A percentile compares a stretch with the other conserved stretches of the same genome.
Evolutionary conservation across 2,113 vertebrate species (phyloP).

Genomic region (Chiloscyllium plagiosum): DNA sequence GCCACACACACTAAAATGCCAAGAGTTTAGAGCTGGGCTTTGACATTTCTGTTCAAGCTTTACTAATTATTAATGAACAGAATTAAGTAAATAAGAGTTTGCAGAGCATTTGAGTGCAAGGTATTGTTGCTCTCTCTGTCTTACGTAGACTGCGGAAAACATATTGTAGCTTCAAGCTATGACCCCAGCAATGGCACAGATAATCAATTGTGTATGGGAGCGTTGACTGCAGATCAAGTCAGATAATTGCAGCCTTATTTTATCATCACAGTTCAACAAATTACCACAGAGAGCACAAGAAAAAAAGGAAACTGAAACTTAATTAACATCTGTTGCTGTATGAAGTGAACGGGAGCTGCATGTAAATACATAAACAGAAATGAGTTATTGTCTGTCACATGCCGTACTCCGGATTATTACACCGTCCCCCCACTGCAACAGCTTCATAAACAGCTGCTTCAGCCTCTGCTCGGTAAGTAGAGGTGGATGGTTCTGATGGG

Average conservation of each 20-base stretch:
- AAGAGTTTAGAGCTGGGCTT: constrained; percentile 50
- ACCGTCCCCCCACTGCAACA: neutral
- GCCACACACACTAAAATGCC: constrained; percentile 52
- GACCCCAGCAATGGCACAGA: neutral
- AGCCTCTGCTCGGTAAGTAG: neutral
- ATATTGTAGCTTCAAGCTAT: neutral
- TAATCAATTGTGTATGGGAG: neutral
- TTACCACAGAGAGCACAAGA: neutral
- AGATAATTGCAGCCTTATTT: constrained; percentile 18
- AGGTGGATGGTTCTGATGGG: neutral
- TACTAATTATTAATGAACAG: constrained; percentile 58
- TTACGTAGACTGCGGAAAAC: neutral
- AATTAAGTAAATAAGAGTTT: neutral
- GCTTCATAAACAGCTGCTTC: neutral
- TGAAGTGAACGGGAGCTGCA: neutral
- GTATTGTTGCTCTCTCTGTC: neutral
- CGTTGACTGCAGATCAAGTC: neutral
- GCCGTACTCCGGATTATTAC: neutral
- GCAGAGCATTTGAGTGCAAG: neutral
- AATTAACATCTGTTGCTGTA: constrained; percentile 19
- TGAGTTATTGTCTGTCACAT: neutral
- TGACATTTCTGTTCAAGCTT: constrained; percentile 42
- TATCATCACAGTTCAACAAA: neutral
- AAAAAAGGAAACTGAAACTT: neutral
- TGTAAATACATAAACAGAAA: neutral